Percentiles rank a stretch among this genome's conserved stretches.
Conservation (phyloP, 1,140 invertebrate genomes). For the Zaprionus capensis region DNA sequence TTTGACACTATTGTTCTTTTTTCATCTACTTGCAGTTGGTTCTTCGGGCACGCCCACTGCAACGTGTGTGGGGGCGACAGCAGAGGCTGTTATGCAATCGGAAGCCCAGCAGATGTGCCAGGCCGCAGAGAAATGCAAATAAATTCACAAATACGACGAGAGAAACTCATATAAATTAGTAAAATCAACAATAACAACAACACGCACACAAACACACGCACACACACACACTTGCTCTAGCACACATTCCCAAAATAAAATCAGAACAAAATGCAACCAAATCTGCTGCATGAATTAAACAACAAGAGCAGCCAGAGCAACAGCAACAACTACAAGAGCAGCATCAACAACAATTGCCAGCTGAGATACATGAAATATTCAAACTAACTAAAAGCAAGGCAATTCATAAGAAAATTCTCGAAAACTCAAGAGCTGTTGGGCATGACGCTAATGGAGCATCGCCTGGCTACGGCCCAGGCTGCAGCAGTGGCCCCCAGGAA, state of each 20-base stretch:
- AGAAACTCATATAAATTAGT: slow-evolving; percentile 54
- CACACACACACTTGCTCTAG: not conserved
- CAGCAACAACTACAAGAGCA: slow-evolving; percentile 11
- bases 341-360: slow-evolving; percentile 37
- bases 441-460: slow-evolving; percentile 68
- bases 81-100: slow-evolving; percentile 23
- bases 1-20: slow-evolving; percentile 21
- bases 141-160: slow-evolving; percentile 47
- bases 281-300: slow-evolving; percentile 60
- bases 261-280: slow-evolving; percentile 71
- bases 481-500: not conserved
- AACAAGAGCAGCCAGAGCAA: slow-evolving; percentile 29
- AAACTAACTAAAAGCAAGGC: slow-evolving; percentile 60
- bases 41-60: slow-evolving; percentile 19
- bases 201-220: slow-evolving; percentile 6
- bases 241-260: slow-evolving; percentile 48
- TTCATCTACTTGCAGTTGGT: slow-evolving; percentile 26
- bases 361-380: slow-evolving; percentile 57
- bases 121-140: slow-evolving; percentile 56
- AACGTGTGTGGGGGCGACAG: not conserved
- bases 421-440: slow-evolving; percentile 45
- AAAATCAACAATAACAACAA: slow-evolving; percentile 55
- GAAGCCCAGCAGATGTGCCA: slow-evolving; percentile 30
- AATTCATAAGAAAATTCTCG: slow-evolving; percentile 64
- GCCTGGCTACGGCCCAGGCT: slow-evolving; percentile 28